Evolutionary conservation across 2,888 invertebrate species (phyloP).

Genomic region (Elmis aenea): DNA sequence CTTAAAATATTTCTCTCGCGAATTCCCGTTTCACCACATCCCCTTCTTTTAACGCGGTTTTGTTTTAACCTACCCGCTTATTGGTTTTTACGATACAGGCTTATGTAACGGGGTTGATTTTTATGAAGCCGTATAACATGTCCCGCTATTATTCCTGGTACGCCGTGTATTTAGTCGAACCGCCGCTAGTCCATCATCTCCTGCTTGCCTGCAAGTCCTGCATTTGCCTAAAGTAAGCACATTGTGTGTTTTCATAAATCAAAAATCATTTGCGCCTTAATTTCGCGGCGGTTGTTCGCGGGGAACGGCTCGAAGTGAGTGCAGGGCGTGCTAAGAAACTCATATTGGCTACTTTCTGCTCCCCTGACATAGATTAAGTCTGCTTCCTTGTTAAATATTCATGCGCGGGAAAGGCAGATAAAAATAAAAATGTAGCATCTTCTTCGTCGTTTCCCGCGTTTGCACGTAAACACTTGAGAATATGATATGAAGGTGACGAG

Average conservation of each 20-base stretch:
- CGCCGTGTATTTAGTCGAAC: constrained; percentile 15
- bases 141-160: constrained; percentile 17
- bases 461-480: constrained; percentile 46
- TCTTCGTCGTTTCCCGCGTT: constrained; percentile 37
- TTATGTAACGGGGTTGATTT: constrained; percentile 23
- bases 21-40: constrained; percentile 23
- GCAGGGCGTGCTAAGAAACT: constrained; percentile 38
- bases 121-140: constrained; percentile 25
- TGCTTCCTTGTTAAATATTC: constrained; percentile 55
- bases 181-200: constrained; percentile 13
- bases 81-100: constrained; percentile 27
- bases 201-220: constrained; percentile 8
- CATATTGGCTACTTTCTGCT: constrained; percentile 47
- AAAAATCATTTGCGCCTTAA: constrained; percentile 43
- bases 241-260: constrained; percentile 37
- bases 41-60: constrained; percentile 29
- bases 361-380: constrained; percentile 57
- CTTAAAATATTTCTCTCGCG: constrained; percentile 24
- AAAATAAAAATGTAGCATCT: constrained; percentile 50
- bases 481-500: constrained; percentile 42
- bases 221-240: constrained; percentile 24
- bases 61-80: constrained; percentile 30
- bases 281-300: constrained; percentile 32
- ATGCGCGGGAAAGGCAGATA: constrained; percentile 54
- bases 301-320: constrained; percentile 9